Base-by-base conservation (phyloP, 2,797 vertebrate genomes). In the Pampus argenteus region DNA sequence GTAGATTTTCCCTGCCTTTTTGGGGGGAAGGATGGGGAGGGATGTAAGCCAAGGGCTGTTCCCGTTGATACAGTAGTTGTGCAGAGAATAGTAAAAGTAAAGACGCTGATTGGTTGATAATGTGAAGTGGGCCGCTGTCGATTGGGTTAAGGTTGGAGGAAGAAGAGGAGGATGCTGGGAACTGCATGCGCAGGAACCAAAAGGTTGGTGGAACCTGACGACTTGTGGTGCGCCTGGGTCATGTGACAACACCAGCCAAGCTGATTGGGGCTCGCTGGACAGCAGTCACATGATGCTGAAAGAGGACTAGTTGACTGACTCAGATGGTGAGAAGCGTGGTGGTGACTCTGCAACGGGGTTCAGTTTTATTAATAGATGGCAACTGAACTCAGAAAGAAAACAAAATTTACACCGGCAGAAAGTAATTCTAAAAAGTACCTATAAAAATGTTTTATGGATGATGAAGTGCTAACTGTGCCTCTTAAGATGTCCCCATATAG, bases 281-380 rank as follows among this genome's bases (percentile, higher is more conserved):
- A 98, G 96, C 96, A 96, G 97, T 98, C 97, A 98, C 97, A 97
- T 98, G 97, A 98, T 96, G 97, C 96, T 97, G 97, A 98, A 98
- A 98, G 93, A 93, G 93, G 98, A 96, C 97, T 99, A 98, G 97
- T 99, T 98, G 98, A 97, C 95, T 98, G 97, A 98, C 95, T 97
- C 98, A 98, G 96, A 96, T 98, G 97, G 96, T 97, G 97, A 99
- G 97, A 96, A 98, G 98, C 97, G 96, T 98, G 97, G 97, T 98
- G 98, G 96, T 97, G 98, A 97, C 97, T 99, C 98, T 99, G 98
- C 95, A 99, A 99, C 96, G 98, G 98, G 97, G 95, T 97, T 99
- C 97, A 99, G 96, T 97, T 99, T 99, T 98, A 98, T 99, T 98
- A 99, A 98, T 92, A 97, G 93, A 98, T 96, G 96, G 94, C 87